phyloP scores from a whole-genome alignment of 2,797 vertebrate species.

The Manis javanica region DNA sequence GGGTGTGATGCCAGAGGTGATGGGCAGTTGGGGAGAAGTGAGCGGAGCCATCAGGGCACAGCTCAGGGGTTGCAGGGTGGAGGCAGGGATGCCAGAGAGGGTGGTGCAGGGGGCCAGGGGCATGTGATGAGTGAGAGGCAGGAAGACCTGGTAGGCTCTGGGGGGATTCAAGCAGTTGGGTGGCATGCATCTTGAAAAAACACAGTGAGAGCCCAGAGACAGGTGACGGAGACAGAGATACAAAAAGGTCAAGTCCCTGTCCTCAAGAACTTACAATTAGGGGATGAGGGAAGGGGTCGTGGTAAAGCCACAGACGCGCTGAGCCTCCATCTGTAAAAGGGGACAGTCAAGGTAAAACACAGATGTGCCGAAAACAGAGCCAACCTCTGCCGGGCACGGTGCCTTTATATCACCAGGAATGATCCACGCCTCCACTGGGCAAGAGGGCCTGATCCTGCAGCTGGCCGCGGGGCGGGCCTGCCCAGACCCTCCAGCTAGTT shows the following conservation, averaged over 20 bases:
- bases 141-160: fast-evolving
- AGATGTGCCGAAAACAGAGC: not conserved
- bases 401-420: too few relatives aligned
- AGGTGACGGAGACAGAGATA: not conserved
- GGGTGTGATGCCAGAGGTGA: not conserved
- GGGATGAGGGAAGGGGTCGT: fast-evolving
- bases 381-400: fast-evolving
- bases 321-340: not conserved
- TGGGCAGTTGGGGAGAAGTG: not conserved
- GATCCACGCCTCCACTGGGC: not conserved
- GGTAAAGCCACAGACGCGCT: fast-evolving
- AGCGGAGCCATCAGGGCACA: not conserved
- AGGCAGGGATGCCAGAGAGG: not conserved
- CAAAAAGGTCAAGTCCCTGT: not conserved
- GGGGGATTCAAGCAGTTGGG: too few relatives aligned
- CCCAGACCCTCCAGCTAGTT: constrained; percentile 45
- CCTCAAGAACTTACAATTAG: not conserved
- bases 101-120: too few relatives aligned
- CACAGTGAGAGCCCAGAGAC: not conserved
- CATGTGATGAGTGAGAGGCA: not conserved
- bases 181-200: not conserved
- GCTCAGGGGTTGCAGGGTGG: fast-evolving
- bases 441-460: not conserved
- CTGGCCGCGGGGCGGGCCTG: not conserved
- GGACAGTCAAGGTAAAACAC: not conserved